Base-by-base conservation (phyloP, 2,797 vertebrate species). In the Phrynocephalus vlangalii region DNA sequence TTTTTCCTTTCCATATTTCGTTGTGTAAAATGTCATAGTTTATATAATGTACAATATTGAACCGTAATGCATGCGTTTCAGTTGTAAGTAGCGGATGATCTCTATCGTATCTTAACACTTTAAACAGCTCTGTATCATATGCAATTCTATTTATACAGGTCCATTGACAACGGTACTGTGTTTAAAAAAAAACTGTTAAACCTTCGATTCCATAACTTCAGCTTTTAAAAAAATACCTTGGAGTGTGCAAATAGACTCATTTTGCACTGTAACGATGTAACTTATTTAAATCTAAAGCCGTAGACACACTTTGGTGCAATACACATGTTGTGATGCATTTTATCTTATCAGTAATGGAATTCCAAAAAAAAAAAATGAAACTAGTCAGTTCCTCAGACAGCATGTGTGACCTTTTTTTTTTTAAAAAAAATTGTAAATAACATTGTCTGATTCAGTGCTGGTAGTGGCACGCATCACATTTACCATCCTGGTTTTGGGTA, bases 221-320 rank as follows among this genome's bases (percentile, higher is more conserved):
- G 93, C 56, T 90, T 92, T 94, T 92, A 91, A 81, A 18, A 9
- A 90, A 60, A 93, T 91, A 78, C 76, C 73, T 87, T 88, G 90
- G 93, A 92, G 93, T 94, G 97, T 97, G 96, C 96, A 97, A 95
- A 96, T 90, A 92, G 68, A 92, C 82, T 93, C 95, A 71, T 95
- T 97, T 96, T 95, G 95, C 97, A 96, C 96, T 96, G 96, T 96
- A 95, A 91, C 91, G 89, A 95, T 91, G 96, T 97, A 97, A 97
- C 95, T 97, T 97, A 97, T 97, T 97, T 96, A 97, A 96, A 93
- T 93, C 94, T 94, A 96, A 96, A 95, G 95, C 95, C 94, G 96
- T 97, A 94, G 96, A 95, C 94, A 97, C 96, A 96, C 96, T 93
- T 96, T 95, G 95, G 97, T 97, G 96, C 97, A 96, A 96, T 97